Evolutionary conservation across 2,113 vertebrate species (phyloP), one percentile per base, ranked within the genome.

Genomic region (Brachirus orientalis): DNA sequence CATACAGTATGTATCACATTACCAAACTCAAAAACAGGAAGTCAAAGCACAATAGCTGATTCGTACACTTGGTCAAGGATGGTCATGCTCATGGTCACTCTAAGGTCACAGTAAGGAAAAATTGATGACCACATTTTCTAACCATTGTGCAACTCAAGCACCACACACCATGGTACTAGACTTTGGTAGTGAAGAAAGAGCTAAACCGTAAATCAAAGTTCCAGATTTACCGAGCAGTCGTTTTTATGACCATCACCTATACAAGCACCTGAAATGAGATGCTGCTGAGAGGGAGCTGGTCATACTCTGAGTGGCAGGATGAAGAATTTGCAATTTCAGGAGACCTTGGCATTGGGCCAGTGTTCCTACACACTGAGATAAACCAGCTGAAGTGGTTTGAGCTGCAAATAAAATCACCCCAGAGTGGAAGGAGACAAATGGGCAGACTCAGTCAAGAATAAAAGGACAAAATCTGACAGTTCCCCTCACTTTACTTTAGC

Each of bases 291-390:
- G 36, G 20, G 58, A 77, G 51, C 48, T 47, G 14, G 9, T 50
- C 66, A 46, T 62, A 67, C 4, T 51, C 63, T 64, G 45, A 76
- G 55, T 77, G 79, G 62, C 69, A 77, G 63, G 40, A 67, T 75
- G 79, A 77, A 50, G 46, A 69, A 79, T 83, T 54, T 68, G 63
- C 47, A 69, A 62, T 85, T 79, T 58, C 72, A 79, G 75, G 35
- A 41, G 73, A 75, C 67, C 65, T 57, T 86, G 80, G 75, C 58
- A 59, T 52, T 17, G 19, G 36, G 65, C 75, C 64, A 70, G 52
- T 20, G 20, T 33, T 56, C 13, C 43, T 51, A 45, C 33, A 63
- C 35, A 22, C 45, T 19, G 58, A 61, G 67, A 63, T 56, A 62
- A 81, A 16, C 14, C 53, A 46, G 50, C 48, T 53, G 36, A 53